phyloP scores from a whole-genome alignment of 1,140 invertebrate species.

The Myzus persicae region DNA sequence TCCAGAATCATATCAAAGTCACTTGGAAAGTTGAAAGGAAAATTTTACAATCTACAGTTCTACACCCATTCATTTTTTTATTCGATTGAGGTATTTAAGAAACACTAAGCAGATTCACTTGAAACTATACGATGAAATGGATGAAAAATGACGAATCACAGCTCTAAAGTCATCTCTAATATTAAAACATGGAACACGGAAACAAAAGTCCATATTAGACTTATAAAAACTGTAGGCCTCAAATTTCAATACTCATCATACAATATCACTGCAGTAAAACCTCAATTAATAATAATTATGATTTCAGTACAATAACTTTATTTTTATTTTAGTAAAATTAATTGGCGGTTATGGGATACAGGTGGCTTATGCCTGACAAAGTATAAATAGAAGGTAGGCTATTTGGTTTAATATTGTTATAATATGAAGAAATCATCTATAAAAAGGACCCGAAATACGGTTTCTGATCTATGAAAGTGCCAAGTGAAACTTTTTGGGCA shows the following conservation, averaged over 20 bases:
- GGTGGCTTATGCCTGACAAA: background rate
- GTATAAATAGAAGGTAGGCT: background rate
- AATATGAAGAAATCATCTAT: background rate
- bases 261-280: background rate
- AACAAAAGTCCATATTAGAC: background rate
- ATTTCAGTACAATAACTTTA: too few relatives aligned
- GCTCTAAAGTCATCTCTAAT: background rate
- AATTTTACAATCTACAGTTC: too few relatives aligned
- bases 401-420: background rate
- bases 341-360: background rate
- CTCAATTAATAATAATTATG: background rate
- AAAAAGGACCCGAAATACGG: background rate
- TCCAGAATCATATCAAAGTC: too few relatives aligned
- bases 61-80: too few relatives aligned
- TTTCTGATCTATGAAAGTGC: background rate
- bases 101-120: too few relatives aligned
- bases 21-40: too few relatives aligned
- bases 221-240: background rate
- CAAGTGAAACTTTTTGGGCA: background rate
- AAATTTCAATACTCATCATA: background rate
- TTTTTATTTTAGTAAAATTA: background rate
- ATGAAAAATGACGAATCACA: background rate
- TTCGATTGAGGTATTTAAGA: too few relatives aligned
- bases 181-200: background rate
- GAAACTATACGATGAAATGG: too few relatives aligned